Evolutionary conservation across 1,140 invertebrate species (phyloP).

Genomic region (Atopsyche davidsoni): DNA sequence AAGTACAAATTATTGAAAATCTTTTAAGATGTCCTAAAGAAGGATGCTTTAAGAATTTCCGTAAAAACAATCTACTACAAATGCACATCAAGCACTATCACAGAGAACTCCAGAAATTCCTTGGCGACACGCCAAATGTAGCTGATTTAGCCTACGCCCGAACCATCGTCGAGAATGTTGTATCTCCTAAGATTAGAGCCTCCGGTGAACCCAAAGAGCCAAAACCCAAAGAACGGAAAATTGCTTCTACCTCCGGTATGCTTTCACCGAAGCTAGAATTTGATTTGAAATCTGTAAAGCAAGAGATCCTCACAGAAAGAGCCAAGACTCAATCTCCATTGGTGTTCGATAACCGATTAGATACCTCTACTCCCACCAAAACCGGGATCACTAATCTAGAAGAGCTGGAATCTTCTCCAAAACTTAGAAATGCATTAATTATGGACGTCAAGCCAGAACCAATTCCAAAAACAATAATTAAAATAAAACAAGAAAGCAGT

Average conservation of each 20-base stretch:
- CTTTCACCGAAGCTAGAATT: slow-evolving; percentile 12
- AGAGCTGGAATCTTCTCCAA: slow-evolving; percentile 37
- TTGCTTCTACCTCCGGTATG: background rate
- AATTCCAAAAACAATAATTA: slow-evolving; percentile 1
- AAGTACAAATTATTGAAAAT: slow-evolving; percentile 65
- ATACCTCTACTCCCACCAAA: slow-evolving; percentile 13
- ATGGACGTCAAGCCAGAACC: slow-evolving; percentile 25
- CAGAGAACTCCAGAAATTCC: slow-evolving; percentile 66
- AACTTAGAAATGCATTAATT: slow-evolving; percentile 37
- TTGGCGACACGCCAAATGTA: slow-evolving; percentile 76
- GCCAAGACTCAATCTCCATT: slow-evolving; percentile 23
- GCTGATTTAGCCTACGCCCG: slow-evolving; percentile 75
- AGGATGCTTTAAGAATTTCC: slow-evolving; percentile 79
- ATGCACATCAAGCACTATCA: slow-evolving; percentile 93
- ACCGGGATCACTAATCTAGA: background rate
- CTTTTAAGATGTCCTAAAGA: slow-evolving; percentile 73
- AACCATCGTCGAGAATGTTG: slow-evolving; percentile 47
- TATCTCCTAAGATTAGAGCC: slow-evolving; percentile 45
- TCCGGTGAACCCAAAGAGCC: slow-evolving; percentile 37
- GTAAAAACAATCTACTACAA: slow-evolving; percentile 81
- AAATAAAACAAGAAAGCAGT: slow-evolving; percentile 4
- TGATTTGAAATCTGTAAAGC: slow-evolving; percentile 1
- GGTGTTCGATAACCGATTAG: slow-evolving; percentile 12
- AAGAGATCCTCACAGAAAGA: slow-evolving; percentile 35
- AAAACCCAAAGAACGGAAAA: slow-evolving; percentile 14